phyloP scores from a whole-genome alignment of 1,140 invertebrate species.

The Neoseiulus cucumeris region DNA sequence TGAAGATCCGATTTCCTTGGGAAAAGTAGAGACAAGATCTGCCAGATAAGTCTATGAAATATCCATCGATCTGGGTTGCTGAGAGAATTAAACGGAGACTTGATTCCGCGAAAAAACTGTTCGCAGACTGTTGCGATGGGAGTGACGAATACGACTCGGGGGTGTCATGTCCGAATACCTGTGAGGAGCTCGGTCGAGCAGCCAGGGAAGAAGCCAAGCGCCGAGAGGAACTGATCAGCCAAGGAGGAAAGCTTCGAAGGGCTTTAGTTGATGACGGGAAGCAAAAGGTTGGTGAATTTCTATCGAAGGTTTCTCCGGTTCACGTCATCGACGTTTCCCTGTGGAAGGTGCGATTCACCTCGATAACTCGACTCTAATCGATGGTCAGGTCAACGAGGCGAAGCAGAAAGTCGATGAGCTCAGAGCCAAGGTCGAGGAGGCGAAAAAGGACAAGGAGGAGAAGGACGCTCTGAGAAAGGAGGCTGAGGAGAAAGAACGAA shows the following conservation, averaged over 20 bases:
- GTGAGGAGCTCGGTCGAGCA: conserved; percentile 49
- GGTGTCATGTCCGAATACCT: conserved; percentile 43
- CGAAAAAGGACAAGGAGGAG: conserved; percentile 45
- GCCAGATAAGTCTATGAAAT: too few species aligned
- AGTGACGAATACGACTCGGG: conserved; percentile 60
- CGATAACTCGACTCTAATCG: conserved; percentile 48
- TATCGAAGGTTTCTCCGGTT: too few species aligned
- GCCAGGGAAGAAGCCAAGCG: conserved; percentile 52
- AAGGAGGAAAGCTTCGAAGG: conserved; percentile 50
- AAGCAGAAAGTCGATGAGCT: conserved; percentile 42
- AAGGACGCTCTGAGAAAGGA: conserved; percentile 33
- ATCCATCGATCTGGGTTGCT: too few species aligned
- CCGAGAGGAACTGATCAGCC: conserved; percentile 45
- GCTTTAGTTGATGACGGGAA: conserved; percentile 57
- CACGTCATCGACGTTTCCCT: too few species aligned
- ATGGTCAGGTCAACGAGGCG: conserved; percentile 24
- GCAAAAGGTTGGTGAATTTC: conserved; percentile 27
- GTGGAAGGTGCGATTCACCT: too few species aligned
- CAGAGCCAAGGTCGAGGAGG: conserved; percentile 45
- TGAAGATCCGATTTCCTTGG: background rate
- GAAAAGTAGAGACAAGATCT: too few species aligned
- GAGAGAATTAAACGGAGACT: too few species aligned
- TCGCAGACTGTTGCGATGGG: conserved; percentile 86
- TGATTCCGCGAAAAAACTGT: background rate
- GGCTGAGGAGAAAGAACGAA: conserved; percentile 17